A percentile compares a stretch with the other conserved stretches of the same genome.
Evolutionary conservation across 2,113 vertebrate genomes (phyloP).

Genomic region (Rhinoderma darwinii): DNA sequence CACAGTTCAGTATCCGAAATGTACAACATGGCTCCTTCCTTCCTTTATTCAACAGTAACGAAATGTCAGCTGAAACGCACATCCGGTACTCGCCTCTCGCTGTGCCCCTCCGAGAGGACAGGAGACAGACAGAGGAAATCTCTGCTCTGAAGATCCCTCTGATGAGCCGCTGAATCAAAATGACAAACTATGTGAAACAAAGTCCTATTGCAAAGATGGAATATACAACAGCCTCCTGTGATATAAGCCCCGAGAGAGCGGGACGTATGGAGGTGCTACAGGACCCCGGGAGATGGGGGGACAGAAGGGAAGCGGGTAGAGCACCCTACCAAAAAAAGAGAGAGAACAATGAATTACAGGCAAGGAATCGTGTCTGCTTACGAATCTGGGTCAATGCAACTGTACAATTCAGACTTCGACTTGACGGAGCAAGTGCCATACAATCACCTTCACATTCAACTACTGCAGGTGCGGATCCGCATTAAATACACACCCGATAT

Average conservation of each 20-base stretch:
- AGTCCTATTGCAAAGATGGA: conserved; percentile 8
- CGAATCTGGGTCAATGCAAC: neutral
- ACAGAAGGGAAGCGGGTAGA: neutral
- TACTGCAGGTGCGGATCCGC: neutral
- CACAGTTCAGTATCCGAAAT: neutral
- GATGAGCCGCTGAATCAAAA: neutral
- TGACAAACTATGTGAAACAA: conserved; percentile 21
- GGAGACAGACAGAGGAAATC: conserved; percentile 4
- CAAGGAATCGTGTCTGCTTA: neutral
- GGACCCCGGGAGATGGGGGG: neutral
- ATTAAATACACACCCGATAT: neutral
- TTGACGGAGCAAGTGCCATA: neutral
- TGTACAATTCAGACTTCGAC: too few relatives aligned
- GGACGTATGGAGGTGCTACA: neutral
- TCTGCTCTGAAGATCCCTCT: conserved; percentile 19
- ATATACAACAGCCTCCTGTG: conserved; percentile 6
- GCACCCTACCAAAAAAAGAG: neutral
- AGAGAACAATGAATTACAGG: neutral
- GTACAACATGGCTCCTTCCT: neutral
- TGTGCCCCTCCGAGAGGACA: neutral
- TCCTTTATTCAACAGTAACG: neutral
- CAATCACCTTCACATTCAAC: neutral
- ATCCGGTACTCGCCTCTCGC: neutral
- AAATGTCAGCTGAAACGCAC: neutral
- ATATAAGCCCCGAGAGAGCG: neutral